Base-by-base conservation (phyloP, 1,140 invertebrate species). In the Gonatopus flavifemur region DNA sequence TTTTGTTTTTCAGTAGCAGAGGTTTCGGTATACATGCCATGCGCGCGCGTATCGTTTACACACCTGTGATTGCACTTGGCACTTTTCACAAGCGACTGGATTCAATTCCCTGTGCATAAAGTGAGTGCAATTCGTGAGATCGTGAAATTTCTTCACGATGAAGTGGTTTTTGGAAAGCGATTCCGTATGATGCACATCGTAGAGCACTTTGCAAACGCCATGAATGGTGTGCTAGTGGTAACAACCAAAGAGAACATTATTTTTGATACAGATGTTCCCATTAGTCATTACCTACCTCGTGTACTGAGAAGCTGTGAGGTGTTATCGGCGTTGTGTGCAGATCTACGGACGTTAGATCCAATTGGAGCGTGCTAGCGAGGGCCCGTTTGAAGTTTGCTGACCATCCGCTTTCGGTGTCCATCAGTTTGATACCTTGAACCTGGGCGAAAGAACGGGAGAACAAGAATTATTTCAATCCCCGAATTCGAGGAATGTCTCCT, bases 181-280 rank as follows among this genome's bases (percentile, higher is more conserved):
- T 2, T 49, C 30, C 20, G 53, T 58, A 25, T 43, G 39, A 5
- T 65, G 61, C 6, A 69, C 47, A 28, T 68, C 51, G 39, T 72
- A 75, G 12, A 52, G 43, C n/a, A 74, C 62, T 33, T 67, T 16
- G 24, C 72, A 77, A 5, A 42, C 57, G 3, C 74, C 74, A 10
- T 72, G 65, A 13, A 76, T 64, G 33, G 56, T 74, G 24, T 68
- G 57, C 76, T 78, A 71, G 75, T 78, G 74, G 76, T 78, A 78
- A 78, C 76, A 78, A 77, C 76, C 76, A 78, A 78, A 78, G 76
- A 78, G 76, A 78, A 78, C 74, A 76, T 70, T 74, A 75, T 60
- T 64, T 49, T 44, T 30, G 52, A 64, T 24, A 30, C 44, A 36
- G 49, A 64, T 68, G 74, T 75, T 73, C 74, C 68, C 74, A 68